These are phyloP conservation scores for Opisthocomus hoazin DNA, from an alignment of 2,113 vertebrate species.

Conservation along the genomic window DNA sequence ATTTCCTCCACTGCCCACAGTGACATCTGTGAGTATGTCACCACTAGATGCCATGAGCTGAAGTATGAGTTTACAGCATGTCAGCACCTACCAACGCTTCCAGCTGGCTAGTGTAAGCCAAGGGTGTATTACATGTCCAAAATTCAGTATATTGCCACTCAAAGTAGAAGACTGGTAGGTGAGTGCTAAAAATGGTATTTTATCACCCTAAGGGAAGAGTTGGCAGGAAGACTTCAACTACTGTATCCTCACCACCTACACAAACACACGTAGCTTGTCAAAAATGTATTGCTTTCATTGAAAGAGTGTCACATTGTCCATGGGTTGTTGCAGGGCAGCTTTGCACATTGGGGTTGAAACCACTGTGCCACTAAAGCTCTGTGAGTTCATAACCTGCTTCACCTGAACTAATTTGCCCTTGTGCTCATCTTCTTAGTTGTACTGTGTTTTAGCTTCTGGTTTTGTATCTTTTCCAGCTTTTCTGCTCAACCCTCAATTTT, in stretches of 20 bases:
- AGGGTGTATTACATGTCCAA: accelerated
- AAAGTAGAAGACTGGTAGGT: not conserved
- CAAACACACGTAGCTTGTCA: not conserved
- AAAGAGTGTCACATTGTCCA: not conserved
- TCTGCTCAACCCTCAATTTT: not conserved
- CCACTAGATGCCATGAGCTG: not conserved
- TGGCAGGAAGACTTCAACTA: not conserved
- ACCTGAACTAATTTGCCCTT: not conserved
- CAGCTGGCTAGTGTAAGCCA: not conserved
- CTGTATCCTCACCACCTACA: not conserved
- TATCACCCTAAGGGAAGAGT: not conserved
- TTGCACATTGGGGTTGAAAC: not conserved
- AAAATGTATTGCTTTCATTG: not conserved
- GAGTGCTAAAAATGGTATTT: not conserved
- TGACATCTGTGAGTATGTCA: not conserved
- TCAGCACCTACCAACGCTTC: not conserved
- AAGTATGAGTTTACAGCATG: not conserved
- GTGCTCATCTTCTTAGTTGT: not conserved
- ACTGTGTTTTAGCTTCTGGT: not conserved
- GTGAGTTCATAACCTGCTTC: not conserved
- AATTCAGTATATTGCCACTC: not conserved
- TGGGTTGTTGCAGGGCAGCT: not conserved
- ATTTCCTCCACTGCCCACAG: not conserved
- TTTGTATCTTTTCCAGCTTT: not conserved
- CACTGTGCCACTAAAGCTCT: not conserved